Base-by-base conservation (phyloP, 37 sponge, comb jelly and placozoan species). In the Geodia barretti region DNA sequence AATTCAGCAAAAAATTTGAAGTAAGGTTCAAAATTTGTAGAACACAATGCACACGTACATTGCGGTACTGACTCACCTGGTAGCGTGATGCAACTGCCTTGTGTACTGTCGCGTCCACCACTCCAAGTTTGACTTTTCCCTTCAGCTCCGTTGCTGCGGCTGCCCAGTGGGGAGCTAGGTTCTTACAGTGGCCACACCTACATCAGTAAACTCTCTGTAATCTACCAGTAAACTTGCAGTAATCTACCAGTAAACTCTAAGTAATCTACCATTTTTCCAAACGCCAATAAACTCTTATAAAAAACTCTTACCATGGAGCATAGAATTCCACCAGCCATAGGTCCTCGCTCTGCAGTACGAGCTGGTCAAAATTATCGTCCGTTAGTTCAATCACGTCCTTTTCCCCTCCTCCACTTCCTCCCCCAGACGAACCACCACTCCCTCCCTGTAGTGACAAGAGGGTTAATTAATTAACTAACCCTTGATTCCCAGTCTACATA, bases 151-250 rank as follows among this genome's bases (percentile, higher is more conserved):
- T 88, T 30, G 99, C 99, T 39, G 99, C 99, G 17, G 79, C 42
- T 2, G 91, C 89, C 99, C 95, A 96, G 39, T 94, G 90, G 32
- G 91, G 97, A 40, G 90, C 99, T 8, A 98, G 85, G 85, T 83
- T 96, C 93, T 98, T 98, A 41, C 99, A 98, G 76, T 98, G 99
- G 5, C 99, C 99, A 92, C 99, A 97, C 96, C 96, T 91, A 21
- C 66, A 11, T 70, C 39, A 31, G 21, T 70, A 70, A 33, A 34
- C 23, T 30, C 36, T 70, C n/a, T n/a, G n/a, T n/a, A n/a, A n/a
- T n/a, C n/a, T n/a, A n/a, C n/a, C n/a, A n/a, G n/a, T n/a, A n/a
- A n/a, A n/a, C n/a, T n/a, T n/a, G n/a, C n/a, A n/a, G n/a, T n/a
- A n/a, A n/a, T n/a, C n/a, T n/a, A n/a, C n/a, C n/a, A n/a, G n/a